phyloP scores from a whole-genome alignment of 2,888 invertebrate species.

The Tuberolachnus salignus region DNA sequence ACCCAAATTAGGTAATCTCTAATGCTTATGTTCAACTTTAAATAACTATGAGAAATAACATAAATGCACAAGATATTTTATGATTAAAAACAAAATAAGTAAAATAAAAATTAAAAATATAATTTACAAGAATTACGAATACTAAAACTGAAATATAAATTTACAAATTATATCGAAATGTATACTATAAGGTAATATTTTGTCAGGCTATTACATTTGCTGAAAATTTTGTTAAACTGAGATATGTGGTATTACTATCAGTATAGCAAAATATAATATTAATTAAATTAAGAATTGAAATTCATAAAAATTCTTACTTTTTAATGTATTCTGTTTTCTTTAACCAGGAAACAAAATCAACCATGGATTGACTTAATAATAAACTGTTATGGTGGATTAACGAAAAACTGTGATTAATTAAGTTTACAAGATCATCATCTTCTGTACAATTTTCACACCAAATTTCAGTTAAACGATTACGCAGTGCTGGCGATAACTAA shows the following conservation, averaged over 20 bases:
- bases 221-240: too few species aligned
- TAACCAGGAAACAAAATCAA: conserved; percentile 43
- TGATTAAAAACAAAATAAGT: background rate
- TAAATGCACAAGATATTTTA: too few species aligned
- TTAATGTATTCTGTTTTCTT: conserved; percentile 1
- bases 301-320: conserved; percentile 7
- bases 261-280: too few species aligned
- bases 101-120: background rate
- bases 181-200: too few species aligned
- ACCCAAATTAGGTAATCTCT: conserved; percentile 94
- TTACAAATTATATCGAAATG: too few species aligned
- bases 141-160: too few species aligned
- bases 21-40: conserved; percentile 76
- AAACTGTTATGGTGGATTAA: conserved; percentile 2
- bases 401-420: conserved; percentile 76
- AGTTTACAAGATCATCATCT: conserved; percentile 76
- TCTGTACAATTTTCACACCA: conserved; percentile 87
- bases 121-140: too few species aligned
- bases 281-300: background rate
- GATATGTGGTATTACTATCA: too few species aligned
- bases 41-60: conserved; percentile 65
- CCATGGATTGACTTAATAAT: conserved; percentile 43
- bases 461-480: conserved; percentile 98
- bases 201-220: too few species aligned
- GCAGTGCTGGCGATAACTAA: conserved; percentile 87